Base-by-base conservation (phyloP, 2,113 vertebrate species). In the Argyrosomus japonicus region DNA sequence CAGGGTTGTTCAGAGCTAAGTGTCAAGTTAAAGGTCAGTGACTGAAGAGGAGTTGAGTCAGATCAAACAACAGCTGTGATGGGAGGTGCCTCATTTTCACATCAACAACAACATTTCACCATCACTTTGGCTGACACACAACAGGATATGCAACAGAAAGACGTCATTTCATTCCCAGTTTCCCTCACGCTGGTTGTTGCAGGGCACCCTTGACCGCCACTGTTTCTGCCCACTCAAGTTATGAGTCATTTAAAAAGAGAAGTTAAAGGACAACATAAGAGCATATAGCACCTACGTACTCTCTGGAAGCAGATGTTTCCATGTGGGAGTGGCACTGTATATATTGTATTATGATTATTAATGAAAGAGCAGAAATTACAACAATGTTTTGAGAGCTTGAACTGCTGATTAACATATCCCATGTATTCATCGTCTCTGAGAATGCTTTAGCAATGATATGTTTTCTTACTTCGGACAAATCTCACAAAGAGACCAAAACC, bases 81-180 rank as follows among this genome's bases (percentile, higher is more conserved):
- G 29, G n/a, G 43, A 72, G 65, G 65, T 6, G 63, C 27, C 27
- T 65, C 63, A 69, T 77, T 87, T 85, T 76, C 25, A 36, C 32
- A 36, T 36, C 32, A 57, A 25, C 13, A 40, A 85, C 88, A 73
- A 80, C 62, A 63, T 79, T 90, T 90, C 81, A 74, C 48, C 45
- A 71, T 75, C 77, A 73, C 79, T 91, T 83, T 75, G 51, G 75
- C 68, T 87, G 84, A 93, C 71, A 67, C 71, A 82, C 79, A 77
- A 75, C 82, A 90, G 88, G 77, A 48, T 61, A 58, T 40, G 27
- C 51, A 72, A 25, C 60, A 78, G 70, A 87, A 72, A 81, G 27
- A 76, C 10, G 19, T 57, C 19, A 19, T 47, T 64, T 62, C 54
- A 74, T 70, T 70, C 81, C 40, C 68, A 63, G 47, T 63, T 63